Percentiles rank a stretch among this genome's conserved stretches.
Evolutionary conservation across 2,113 vertebrate species (phyloP).

Genomic region (Heteronetta atricapilla): DNA sequence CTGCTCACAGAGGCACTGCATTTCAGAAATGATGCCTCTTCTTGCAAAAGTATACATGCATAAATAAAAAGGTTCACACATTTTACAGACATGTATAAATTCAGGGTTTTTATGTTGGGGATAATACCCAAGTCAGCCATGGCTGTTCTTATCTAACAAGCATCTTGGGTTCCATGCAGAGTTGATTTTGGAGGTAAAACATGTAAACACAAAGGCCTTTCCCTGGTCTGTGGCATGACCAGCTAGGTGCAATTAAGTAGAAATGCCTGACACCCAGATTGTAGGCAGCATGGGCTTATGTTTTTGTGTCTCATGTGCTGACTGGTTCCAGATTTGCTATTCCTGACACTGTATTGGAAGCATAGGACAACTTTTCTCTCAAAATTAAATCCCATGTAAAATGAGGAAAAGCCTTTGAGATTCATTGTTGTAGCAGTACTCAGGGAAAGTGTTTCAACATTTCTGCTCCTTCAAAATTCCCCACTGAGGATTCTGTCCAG

Average conservation of each 20-base stretch:
- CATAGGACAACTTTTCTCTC: neutral
- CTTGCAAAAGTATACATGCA: neutral
- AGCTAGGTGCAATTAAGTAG: neutral
- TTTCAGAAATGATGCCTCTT: neutral
- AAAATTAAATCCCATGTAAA: neutral
- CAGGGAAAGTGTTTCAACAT: neutral
- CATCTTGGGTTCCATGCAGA: neutral
- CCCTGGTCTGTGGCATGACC: neutral
- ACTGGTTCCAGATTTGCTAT: neutral
- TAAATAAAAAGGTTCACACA: neutral
- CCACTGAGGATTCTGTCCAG: neutral
- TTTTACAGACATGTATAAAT: neutral
- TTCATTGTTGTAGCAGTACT: neutral
- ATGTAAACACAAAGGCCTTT: neutral
- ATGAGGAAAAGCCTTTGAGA: neutral
- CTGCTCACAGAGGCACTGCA: neutral
- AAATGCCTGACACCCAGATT: neutral
- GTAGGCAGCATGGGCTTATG: neutral
- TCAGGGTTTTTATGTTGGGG: neutral
- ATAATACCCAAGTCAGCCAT: neutral
- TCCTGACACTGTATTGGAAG: neutral
- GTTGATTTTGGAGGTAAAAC: neutral
- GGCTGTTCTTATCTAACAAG: neutral
- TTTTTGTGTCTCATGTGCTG: neutral
- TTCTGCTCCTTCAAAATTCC: neutral